Evolutionary conservation across 2,113 vertebrate genomes (phyloP).

Genomic region (Istiophorus platypterus): DNA sequence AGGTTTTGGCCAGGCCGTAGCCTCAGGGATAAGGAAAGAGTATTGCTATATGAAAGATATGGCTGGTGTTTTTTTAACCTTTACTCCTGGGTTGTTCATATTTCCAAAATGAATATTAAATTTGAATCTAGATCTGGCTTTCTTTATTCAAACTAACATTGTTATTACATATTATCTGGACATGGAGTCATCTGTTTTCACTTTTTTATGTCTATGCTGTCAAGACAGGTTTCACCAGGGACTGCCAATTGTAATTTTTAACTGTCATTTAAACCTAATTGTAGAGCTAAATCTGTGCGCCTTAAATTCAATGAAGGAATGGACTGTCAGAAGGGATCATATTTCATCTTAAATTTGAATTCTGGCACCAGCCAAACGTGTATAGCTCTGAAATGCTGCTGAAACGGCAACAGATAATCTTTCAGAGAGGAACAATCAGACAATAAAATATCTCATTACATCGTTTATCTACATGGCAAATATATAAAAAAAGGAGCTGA

Average conservation of each 20-base stretch:
- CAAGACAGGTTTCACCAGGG: constrained; percentile 92
- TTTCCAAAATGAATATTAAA: constrained; percentile 98
- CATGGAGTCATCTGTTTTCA: constrained; percentile 95
- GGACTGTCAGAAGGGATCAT: constrained; percentile 83
- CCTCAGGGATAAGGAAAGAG: constrained; percentile 96
- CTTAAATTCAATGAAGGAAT: constrained; percentile 87
- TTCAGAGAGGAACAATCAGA: constrained; percentile 43
- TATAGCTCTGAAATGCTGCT: constrained; percentile 54
- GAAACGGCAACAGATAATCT: constrained; percentile 51
- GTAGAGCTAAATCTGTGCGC: constrained; percentile 87
- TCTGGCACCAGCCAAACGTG: constrained; percentile 62
- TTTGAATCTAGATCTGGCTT: constrained; percentile 93
- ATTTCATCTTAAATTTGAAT: constrained; percentile 89
- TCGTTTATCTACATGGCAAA: constrained; percentile 34
- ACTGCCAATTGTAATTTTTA: constrained; percentile 93
- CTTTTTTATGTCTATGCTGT: constrained; percentile 92
- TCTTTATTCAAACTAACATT: constrained; percentile 97
- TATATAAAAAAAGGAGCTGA: constrained; percentile 31
- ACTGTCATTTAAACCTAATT: constrained; percentile 96
- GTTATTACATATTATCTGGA: constrained; percentile 99
- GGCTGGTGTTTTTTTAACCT: constrained; percentile 86
- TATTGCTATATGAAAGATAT: constrained; percentile 94
- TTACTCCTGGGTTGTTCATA: constrained; percentile 95
- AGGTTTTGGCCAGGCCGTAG: constrained; percentile 94
- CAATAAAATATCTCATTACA: constrained; percentile 42